Percentiles rank a stretch among this genome's conserved stretches.
Conservation (phyloP, 2,113 vertebrate genomes). For the Triplophysa siluroides region DNA sequence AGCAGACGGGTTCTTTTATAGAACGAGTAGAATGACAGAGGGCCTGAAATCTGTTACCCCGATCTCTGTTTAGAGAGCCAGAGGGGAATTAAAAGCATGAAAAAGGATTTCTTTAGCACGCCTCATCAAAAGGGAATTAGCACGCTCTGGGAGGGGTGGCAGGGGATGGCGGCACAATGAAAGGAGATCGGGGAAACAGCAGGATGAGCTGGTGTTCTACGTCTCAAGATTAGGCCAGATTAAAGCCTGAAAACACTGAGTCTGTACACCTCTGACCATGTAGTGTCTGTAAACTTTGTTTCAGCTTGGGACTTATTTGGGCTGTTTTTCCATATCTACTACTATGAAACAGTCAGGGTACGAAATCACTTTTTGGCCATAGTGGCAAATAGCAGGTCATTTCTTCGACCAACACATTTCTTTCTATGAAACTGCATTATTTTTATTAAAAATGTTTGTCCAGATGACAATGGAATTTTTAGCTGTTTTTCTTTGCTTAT, state of each 20-base stretch:
- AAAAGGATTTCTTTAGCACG: slow-evolving; percentile 91
- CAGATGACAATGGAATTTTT: background rate
- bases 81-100: slow-evolving; percentile 79
- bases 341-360: background rate
- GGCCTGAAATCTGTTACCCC: slow-evolving; percentile 83
- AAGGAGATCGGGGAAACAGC: slow-evolving; percentile 59
- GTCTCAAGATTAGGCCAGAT: slow-evolving; percentile 51
- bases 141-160: slow-evolving; percentile 76
- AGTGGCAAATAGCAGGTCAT: background rate
- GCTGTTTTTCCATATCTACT: background rate
- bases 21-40: slow-evolving; percentile 70
- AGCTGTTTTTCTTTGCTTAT: background rate
- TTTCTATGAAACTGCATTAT: background rate
- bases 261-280: slow-evolving; percentile 11
- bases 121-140: slow-evolving; percentile 86
- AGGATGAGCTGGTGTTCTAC: slow-evolving; percentile 60
- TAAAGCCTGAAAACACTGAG: slow-evolving; percentile 41
- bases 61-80: slow-evolving; percentile 86
- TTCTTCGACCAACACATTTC: too few relatives aligned
- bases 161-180: slow-evolving; percentile 75
- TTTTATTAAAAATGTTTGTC: background rate
- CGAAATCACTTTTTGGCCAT: background rate
- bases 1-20: slow-evolving; percentile 71
- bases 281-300: slow-evolving; percentile 22
- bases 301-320: background rate